These are phyloP conservation scores for Camarhynchus parvulus DNA, from an alignment of 2,113 vertebrate species.

Conservation along the genomic window DNA sequence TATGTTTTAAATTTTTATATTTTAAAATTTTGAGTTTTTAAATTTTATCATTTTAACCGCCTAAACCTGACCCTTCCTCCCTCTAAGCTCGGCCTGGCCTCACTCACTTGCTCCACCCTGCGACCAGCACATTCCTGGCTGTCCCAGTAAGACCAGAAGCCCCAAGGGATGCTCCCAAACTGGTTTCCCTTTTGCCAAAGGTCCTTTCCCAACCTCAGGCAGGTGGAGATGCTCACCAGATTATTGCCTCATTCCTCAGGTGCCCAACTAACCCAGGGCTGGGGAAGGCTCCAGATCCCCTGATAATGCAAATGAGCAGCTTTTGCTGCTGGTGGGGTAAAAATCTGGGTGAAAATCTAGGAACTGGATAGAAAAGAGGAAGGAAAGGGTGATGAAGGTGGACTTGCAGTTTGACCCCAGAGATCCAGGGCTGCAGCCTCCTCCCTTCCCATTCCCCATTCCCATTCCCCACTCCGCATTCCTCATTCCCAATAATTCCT, in stretches of 20 bases:
- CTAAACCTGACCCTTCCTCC: rapidly evolving
- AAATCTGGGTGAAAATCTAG: background rate
- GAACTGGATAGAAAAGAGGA: background rate
- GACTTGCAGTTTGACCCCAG: rapidly evolving
- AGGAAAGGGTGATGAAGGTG: background rate
- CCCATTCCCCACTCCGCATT: too few relatives aligned
- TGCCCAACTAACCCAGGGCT: rapidly evolving
- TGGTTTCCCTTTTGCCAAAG: background rate
- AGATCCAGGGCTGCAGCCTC: background rate
- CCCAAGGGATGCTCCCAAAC: background rate
- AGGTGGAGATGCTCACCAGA: conserved; percentile 26
- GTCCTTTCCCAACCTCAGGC: background rate
- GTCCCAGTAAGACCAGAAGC: background rate
- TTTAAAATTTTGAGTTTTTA: too few relatives aligned
- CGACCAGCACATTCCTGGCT: rapidly evolving
- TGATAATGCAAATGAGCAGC: rapidly evolving
- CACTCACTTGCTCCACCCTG: rapidly evolving
- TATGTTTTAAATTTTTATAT: too few relatives aligned
- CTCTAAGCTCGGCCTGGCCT: background rate
- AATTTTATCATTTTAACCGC: rapidly evolving
- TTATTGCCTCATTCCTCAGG: background rate
- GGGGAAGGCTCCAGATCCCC: background rate
- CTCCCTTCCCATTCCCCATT: background rate
- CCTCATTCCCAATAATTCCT: too few relatives aligned
- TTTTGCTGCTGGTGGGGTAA: background rate